Evolutionary conservation across 2,888 invertebrate genomes (phyloP), one percentile per base, ranked within the genome.

Genomic region (Bellardia pandia): DNA sequence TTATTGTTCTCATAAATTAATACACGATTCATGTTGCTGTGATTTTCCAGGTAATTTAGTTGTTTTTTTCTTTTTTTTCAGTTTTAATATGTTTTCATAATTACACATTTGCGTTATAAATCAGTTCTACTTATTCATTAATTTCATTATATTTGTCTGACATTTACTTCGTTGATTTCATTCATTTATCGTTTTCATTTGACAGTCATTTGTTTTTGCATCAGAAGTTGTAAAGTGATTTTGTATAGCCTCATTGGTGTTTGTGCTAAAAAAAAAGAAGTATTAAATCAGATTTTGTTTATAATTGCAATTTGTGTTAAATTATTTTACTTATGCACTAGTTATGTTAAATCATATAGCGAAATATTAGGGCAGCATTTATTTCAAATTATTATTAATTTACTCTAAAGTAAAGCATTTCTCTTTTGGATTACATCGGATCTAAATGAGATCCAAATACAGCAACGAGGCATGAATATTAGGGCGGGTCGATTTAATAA

Each of bases 21-120:
- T 96, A 5, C 97, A 97, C 90, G 97, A 97, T 91, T 95, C 96
- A 0, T 97, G 97, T 91, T 97, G 97, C 91, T 97, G 97, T 90
- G 94, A 95, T 89, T 91, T 90, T 89, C 88, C 91, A 90, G 91
- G 92, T 92, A 91, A 91, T 94, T 90, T 51, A 69, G 79, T 76
- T 80, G 53, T 60, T 68, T 68, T 56, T 60, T 23, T 60, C 2
- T 53, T 33, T 40, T 72, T 9, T 51, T 3, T 77, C 37, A 30
- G 37, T 40, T 23, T 53, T n/a, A 14, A 16, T 72, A 62, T 37
- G 58, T 66, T 40, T 72, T 66, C 66, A 71, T 37, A 64, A 33
- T 66, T 53, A 30, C 23, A 23, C 23, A 23, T 53, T 66, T 64
- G 42, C 16, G 30, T 45, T 14, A 58, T 40, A 74, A 66, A 64